phyloP scores from a whole-genome alignment of 2,113 vertebrate genomes.

The Sylvia atricapilla region DNA sequence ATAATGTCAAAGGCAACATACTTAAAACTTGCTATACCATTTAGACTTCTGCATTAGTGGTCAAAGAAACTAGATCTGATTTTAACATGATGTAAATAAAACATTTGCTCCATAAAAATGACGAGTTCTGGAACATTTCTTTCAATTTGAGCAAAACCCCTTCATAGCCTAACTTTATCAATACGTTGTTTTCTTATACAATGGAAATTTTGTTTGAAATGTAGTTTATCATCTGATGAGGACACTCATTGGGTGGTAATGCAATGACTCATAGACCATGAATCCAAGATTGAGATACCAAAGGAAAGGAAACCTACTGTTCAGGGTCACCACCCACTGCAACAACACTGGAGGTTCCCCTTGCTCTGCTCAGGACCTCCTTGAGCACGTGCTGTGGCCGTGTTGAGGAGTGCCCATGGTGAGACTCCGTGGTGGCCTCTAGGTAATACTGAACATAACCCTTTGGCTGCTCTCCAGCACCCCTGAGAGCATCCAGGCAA shows the following conservation, averaged over 20 bases:
- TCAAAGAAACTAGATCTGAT: not conserved
- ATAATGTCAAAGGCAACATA: not conserved
- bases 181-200: not conserved
- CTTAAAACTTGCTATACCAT: not conserved
- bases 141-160: not conserved
- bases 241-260: not conserved
- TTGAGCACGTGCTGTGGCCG: not conserved
- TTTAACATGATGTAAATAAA: not conserved
- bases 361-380: not conserved
- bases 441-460: not conserved
- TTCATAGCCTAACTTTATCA: not conserved
- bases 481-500: not conserved
- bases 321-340: not conserved
- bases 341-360: not conserved
- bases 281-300: not conserved
- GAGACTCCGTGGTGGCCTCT: accelerated
- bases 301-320: not conserved
- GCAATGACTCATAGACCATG: not conserved
- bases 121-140: not conserved
- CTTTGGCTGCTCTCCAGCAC: not conserved
- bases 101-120: not conserved
- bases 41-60: not conserved
- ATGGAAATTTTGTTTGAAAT: not conserved
- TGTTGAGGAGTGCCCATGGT: accelerated
- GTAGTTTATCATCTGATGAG: not conserved